Base-by-base conservation (phyloP, 92 coral and sea anemone species). In the Heteractis magnifica region DNA sequence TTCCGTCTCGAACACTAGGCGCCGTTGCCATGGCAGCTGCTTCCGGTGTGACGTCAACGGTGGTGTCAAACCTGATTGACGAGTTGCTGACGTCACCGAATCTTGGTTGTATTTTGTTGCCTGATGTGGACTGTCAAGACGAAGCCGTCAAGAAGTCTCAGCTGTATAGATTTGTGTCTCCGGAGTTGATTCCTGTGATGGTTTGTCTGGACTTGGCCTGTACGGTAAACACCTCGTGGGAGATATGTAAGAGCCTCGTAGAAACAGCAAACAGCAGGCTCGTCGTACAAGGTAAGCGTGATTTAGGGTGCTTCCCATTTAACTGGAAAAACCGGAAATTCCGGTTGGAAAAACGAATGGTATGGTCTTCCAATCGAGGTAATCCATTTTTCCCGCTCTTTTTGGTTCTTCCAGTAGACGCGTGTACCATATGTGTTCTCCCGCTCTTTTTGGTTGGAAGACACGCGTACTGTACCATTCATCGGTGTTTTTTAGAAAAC, bases 1-100 rank as follows among this genome's bases (percentile, higher is more conserved):
- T 79, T 52, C 84, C 88, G 19, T 89, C 85, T 23, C 85, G 83
- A 41, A 90, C 77, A 0, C 83, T 97, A 71, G 98, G 98, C n/a
- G 94, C 95, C 56, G 92, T 97, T 87, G 99, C 99, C 78, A 90
- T 93, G 91, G 99, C 98, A 84, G 99, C 99, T 23, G 99, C 99
- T 51, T 95, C 97, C 18, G 99, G 99, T 51, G 91, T 91, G 52
- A 86, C 94, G 44, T 84, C 92, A 4, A 83, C 94, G 10, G 81
- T 90, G 50, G 87, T 86, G 51, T 85, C 99, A 15, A 86, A 85
- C 80, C 65, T 91, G 13, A 87, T 92, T 71, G 99, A 97, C 64
- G 93, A 94, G 81, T 87, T 97, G 68, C 71, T 97, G 72, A 70
- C 98, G 76, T 86, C 88, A 10, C 90, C 98, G 8, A 85, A 87